phyloP scores from a whole-genome alignment of 2,113 vertebrate species.

The Indri indri region DNA sequence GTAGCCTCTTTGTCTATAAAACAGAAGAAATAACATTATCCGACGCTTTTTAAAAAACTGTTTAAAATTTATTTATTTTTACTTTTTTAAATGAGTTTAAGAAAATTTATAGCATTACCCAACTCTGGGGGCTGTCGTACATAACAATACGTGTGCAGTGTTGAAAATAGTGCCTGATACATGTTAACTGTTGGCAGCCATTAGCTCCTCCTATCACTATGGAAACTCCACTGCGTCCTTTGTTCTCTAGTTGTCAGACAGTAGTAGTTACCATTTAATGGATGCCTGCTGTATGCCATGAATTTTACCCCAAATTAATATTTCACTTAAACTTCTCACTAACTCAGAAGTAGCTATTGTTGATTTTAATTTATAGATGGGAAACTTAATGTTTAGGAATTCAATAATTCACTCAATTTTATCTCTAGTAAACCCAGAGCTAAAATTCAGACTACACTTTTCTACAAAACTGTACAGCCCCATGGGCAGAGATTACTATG shows the following conservation, averaged over 20 bases:
- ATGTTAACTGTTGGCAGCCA: neutral
- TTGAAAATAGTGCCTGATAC: neutral
- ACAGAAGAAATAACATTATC: neutral
- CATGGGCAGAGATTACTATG: neutral
- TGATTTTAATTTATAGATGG: neutral
- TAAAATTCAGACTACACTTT: neutral
- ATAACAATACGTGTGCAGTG: neutral
- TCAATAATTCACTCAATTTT: neutral
- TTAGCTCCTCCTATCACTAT: neutral
- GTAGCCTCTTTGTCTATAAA: neutral
- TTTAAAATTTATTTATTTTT: too few relatives aligned
- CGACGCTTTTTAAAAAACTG: neutral
- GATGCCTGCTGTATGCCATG: neutral
- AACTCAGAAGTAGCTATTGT: neutral
- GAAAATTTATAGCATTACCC: neutral
- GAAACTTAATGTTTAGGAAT: neutral
- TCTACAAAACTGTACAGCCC: neutral
- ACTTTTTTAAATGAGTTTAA: too few relatives aligned
- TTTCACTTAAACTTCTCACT: neutral
- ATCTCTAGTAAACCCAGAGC: neutral
- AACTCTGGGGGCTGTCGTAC: too few relatives aligned
- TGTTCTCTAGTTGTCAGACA: neutral
- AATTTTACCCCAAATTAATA: neutral
- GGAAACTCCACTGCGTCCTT: neutral
- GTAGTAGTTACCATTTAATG: neutral